A percentile compares a stretch with the other conserved stretches of the same genome.
phyloP scores from a whole-genome alignment of 2,797 vertebrate species.

The Iguana delicatissima region DNA sequence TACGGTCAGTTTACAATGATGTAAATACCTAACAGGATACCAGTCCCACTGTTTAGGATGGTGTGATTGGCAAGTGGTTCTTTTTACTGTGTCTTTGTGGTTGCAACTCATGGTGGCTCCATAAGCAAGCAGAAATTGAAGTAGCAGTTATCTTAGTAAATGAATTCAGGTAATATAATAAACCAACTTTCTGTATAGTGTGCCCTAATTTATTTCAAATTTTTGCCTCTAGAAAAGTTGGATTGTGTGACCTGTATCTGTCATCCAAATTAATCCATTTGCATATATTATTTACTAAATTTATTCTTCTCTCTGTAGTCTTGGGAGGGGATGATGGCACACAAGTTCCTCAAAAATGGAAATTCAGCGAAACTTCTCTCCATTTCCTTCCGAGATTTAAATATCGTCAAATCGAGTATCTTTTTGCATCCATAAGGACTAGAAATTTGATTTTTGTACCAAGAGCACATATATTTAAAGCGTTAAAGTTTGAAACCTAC shows the following conservation, averaged over 20 bases:
- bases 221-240: not conserved
- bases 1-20: too few species aligned
- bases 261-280: not conserved
- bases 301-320: not conserved
- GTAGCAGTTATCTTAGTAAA: not conserved
- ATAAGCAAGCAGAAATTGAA: not conserved
- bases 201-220: not conserved
- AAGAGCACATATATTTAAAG: not conserved
- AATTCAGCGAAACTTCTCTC: not conserved
- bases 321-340: not conserved
- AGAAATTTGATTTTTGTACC: not conserved
- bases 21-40: too few species aligned
- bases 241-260: not conserved
- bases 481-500: not conserved
- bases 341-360: not conserved
- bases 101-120: not conserved
- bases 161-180: not conserved
- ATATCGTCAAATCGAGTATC: not conserved
- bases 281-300: not conserved
- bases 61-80: not conserved
- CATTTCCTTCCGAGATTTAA: not conserved
- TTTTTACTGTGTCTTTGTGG: not conserved
- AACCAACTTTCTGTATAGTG: not conserved
- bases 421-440: not conserved
- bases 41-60: not conserved